phyloP scores from a whole-genome alignment of 2,797 vertebrate genomes.

The Adrianichthys oophorus region DNA sequence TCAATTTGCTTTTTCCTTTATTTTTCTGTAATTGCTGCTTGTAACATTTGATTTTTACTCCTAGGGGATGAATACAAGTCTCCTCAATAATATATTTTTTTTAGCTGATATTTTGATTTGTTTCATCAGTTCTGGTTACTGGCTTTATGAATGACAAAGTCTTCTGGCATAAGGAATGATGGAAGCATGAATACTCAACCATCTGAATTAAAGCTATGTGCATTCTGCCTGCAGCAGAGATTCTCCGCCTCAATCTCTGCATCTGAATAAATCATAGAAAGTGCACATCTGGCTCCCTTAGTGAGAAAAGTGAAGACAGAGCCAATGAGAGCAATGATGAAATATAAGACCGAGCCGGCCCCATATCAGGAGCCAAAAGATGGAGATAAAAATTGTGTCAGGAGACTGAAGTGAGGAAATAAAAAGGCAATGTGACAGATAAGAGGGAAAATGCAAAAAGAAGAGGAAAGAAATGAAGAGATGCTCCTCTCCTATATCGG shows the following conservation, averaged over 20 bases:
- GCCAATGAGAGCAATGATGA: conserved; percentile 19
- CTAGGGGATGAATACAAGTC: too few species aligned
- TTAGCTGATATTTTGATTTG: conserved; percentile 14
- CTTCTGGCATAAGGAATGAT: conserved; percentile 53
- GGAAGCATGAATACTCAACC: conserved; percentile 39
- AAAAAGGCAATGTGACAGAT: conserved; percentile 22
- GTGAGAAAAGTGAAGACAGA: conserved; percentile 29
- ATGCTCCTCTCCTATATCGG: conserved; percentile 1
- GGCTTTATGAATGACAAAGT: conserved; percentile 23
- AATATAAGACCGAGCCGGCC: conserved; percentile 27
- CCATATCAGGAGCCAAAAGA: conserved; percentile 32
- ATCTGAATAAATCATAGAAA: conserved; percentile 63
- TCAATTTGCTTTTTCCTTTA: too few species aligned
- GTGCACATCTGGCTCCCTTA: conserved; percentile 57
- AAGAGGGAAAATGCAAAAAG: conserved; percentile 20
- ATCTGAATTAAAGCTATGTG: conserved; percentile 48
- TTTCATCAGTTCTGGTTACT: conserved; percentile 6
- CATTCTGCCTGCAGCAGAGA: conserved; percentile 45
- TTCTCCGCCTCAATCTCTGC: conserved; percentile 42
- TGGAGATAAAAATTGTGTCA: conserved; percentile 27
- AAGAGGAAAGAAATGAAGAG: conserved; percentile 7
- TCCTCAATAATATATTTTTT: not conserved
- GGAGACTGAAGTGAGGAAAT: conserved; percentile 15
- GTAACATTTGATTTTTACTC: not conserved
- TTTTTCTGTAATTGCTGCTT: not conserved